Evolutionary conservation across 2,888 invertebrate species (phyloP).

Genomic region (Argyra leucocephala): DNA sequence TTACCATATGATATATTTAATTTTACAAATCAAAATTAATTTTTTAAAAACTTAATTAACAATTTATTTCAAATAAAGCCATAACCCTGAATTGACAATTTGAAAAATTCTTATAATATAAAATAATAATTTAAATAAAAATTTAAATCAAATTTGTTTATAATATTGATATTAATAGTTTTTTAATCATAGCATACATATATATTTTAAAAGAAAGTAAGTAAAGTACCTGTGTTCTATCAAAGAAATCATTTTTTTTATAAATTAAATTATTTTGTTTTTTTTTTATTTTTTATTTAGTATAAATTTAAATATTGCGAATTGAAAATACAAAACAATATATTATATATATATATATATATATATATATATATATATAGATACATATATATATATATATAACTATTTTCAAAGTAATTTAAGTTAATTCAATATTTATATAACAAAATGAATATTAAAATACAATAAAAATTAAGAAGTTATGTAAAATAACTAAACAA

Average conservation of each 20-base stretch:
- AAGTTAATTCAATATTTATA: not conserved
- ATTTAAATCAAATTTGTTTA: too few relatives aligned
- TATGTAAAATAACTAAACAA: not conserved
- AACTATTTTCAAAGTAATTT: not conserved
- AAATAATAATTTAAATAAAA: too few relatives aligned
- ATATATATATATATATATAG: slow-evolving; percentile 32
- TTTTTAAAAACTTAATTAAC: too few relatives aligned
- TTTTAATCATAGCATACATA: not conserved
- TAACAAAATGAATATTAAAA: not conserved
- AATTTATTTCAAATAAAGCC: too few relatives aligned
- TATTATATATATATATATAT: slow-evolving; percentile 31
- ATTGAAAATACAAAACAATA: slow-evolving; percentile 25
- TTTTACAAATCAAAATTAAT: too few relatives aligned
- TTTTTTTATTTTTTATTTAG: slow-evolving; percentile 15
- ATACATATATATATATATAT: slow-evolving; percentile 29
- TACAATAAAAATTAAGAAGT: slow-evolving; percentile 6
- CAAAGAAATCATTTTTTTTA: not conserved
- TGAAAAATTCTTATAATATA: too few relatives aligned
- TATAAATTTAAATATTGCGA: slow-evolving; percentile 12
- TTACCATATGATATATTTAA: too few relatives aligned
- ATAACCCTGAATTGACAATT: too few relatives aligned
- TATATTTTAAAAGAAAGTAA: not conserved
- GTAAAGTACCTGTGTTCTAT: slow-evolving; percentile 1
- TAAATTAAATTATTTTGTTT: not conserved
- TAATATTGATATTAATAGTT: not conserved